phyloP scores from a whole-genome alignment of 2,888 invertebrate species.

The Catocala sponsa region DNA sequence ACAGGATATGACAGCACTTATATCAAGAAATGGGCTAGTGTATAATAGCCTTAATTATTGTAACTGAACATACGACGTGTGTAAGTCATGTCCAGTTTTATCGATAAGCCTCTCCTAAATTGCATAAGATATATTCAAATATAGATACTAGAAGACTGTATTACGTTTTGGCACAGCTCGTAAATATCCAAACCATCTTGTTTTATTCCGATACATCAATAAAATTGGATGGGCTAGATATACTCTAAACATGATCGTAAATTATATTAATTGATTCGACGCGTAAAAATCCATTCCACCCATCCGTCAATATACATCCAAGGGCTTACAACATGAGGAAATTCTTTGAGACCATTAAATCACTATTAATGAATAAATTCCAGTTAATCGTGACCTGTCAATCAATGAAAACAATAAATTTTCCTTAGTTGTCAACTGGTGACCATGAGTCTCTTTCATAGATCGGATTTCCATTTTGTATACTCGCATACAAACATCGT shows the following conservation, averaged over 20 bases:
- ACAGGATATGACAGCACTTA: no score
- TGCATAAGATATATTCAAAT: conserved; percentile 1
- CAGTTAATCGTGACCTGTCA: conserved; percentile 14
- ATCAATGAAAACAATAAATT: conserved; percentile 14
- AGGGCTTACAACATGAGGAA: neutral
- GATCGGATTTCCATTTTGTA: no score
- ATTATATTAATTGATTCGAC: conserved; percentile 34
- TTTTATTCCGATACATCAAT: conserved; percentile 37
- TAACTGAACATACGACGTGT: no score
- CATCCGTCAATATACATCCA: neutral
- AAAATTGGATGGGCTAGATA: conserved; percentile 37
- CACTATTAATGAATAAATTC: conserved; percentile 1
- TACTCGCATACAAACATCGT: conserved; percentile 2
- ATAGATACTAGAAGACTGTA: conserved; percentile 6
- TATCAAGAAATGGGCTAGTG: no score
- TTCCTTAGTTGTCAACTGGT: conserved; percentile 4
- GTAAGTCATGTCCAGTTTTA: no score
- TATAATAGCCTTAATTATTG: no score
- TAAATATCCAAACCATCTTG: conserved; percentile 22
- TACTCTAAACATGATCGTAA: conserved; percentile 28
- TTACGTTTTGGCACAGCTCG: conserved; percentile 16
- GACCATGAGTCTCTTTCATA: conserved; percentile 12
- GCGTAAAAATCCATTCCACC: conserved; percentile 15
- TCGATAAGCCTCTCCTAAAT: neutral
- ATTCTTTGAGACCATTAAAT: neutral